Evolutionary conservation across 2,888 invertebrate genomes (phyloP).

Genomic region (Cerastoderma edule): DNA sequence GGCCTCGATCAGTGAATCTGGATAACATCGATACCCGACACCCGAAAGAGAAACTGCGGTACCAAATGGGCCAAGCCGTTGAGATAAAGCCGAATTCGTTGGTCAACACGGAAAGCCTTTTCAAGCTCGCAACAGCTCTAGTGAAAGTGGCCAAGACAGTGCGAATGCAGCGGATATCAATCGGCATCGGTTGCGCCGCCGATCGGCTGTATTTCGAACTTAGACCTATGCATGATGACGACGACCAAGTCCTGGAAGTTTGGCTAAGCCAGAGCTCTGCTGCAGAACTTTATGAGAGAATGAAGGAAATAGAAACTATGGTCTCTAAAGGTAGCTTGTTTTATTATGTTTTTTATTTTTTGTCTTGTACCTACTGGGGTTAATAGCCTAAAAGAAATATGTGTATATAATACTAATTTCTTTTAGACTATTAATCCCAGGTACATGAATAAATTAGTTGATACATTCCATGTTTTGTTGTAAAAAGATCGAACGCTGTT

Average conservation of each 20-base stretch:
- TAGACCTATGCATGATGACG: constrained; percentile 44
- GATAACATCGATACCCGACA: constrained; percentile 60
- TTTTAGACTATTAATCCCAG: too few relatives aligned
- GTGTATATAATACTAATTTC: too few relatives aligned
- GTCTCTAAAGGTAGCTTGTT: constrained; percentile 47
- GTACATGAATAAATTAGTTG: too few relatives aligned
- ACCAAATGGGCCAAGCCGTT: constrained; percentile 65
- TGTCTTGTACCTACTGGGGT: too few relatives aligned
- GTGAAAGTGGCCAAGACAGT: constrained; percentile 49
- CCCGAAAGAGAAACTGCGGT: constrained; percentile 53
- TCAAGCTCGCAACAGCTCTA: constrained; percentile 45
- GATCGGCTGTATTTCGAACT: constrained; percentile 62
- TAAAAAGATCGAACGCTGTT: too few relatives aligned
- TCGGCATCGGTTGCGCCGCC: constrained; percentile 60
- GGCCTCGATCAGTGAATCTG: constrained; percentile 58
- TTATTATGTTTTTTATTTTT: too few relatives aligned
- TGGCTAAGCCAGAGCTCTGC: constrained; percentile 56
- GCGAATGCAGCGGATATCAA: constrained; percentile 47
- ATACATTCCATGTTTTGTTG: too few relatives aligned
- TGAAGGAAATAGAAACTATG: constrained; percentile 40
- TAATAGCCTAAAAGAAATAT: too few relatives aligned
- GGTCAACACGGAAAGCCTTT: constrained; percentile 35
- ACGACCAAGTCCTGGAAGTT: constrained; percentile 43
- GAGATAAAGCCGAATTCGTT: constrained; percentile 54
- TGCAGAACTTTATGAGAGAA: constrained; percentile 27